Evolutionary conservation across 2,113 vertebrate species (phyloP).

Genomic region (Casuarius casuarius): DNA sequence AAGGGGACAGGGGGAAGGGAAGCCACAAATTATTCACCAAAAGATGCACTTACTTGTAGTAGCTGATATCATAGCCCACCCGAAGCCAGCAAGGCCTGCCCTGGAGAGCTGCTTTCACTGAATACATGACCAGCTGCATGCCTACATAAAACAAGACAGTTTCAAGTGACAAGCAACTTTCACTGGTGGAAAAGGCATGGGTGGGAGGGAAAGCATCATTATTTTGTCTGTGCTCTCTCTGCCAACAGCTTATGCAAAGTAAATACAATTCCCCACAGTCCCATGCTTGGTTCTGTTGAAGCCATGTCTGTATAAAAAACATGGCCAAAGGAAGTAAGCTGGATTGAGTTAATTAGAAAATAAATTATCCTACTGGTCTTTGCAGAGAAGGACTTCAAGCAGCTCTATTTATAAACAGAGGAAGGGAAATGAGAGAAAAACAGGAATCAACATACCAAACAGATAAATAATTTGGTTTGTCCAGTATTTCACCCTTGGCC

Average conservation of each 20-base stretch:
- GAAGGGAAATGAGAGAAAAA: not conserved
- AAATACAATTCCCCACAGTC: not conserved
- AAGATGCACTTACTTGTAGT: conserved; percentile 86
- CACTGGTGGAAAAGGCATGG: not conserved
- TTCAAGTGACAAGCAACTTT: not conserved
- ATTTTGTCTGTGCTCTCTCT: not conserved
- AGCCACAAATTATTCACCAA: not conserved
- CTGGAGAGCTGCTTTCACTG: conserved; percentile 89
- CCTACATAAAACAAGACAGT: conserved; percentile 76
- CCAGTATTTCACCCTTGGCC: not conserved
- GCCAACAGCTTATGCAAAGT: not conserved
- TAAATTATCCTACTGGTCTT: not conserved
- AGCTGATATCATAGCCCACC: conserved; percentile 88
- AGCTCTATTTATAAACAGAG: not conserved
- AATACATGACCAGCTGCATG: conserved; percentile 93
- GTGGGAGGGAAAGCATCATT: not conserved
- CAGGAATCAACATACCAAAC: not conserved
- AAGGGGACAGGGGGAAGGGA: not conserved
- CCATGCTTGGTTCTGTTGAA: not conserved
- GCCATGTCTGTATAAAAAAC: not conserved
- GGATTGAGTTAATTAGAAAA: not conserved
- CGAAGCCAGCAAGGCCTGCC: conserved; percentile 87
- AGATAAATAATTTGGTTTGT: conserved; percentile 1
- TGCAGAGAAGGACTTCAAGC: not conserved
- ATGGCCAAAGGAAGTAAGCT: not conserved